Evolutionary conservation across 1,140 invertebrate species (phyloP).

Genomic region (Schlechtendalia chinensis): DNA sequence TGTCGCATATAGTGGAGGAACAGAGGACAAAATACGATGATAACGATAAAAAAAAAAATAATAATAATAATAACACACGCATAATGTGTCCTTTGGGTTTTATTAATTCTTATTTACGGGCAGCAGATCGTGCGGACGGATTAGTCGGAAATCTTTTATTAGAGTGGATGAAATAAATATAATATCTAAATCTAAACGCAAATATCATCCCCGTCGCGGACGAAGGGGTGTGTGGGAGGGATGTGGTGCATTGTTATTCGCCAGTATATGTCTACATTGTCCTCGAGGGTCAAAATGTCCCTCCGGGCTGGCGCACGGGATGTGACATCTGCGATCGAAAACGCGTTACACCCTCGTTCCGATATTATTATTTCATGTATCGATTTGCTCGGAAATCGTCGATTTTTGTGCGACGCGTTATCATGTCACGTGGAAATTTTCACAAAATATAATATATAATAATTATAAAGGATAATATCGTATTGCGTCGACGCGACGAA

Average conservation of each 20-base stretch:
- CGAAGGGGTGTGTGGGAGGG: too few relatives aligned
- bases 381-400: background rate
- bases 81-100: background rate
- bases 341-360: background rate
- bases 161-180: background rate
- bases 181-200: background rate
- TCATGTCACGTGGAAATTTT: background rate
- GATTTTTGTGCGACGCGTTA: background rate
- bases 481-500: too few relatives aligned
- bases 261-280: background rate
- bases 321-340: background rate
- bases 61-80: too few relatives aligned
- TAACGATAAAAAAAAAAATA: background rate
- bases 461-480: too few relatives aligned
- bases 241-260: background rate
- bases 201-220: background rate
- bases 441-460: background rate
- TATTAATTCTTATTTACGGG: background rate
- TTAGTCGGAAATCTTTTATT: background rate
- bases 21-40: background rate
- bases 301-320: background rate
- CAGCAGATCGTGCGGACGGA: background rate
- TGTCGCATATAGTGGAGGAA: background rate
- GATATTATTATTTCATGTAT: too few relatives aligned
- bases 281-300: background rate